Evolutionary conservation across 2,113 vertebrate species (phyloP), one percentile per base, ranked within the genome.

Genomic region (Strigops habroptila): DNA sequence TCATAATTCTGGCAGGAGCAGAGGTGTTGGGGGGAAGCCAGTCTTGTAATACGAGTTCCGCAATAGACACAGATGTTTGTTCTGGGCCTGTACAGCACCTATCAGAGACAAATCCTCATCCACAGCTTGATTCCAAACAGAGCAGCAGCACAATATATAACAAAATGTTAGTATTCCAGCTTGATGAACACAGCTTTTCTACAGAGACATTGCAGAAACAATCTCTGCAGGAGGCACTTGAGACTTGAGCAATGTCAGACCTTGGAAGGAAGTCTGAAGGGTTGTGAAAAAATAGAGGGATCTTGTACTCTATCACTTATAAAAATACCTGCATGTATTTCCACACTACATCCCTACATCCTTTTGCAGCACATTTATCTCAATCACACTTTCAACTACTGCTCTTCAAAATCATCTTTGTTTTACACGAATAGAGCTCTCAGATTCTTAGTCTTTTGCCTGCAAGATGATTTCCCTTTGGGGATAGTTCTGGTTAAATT

Each of bases 21-120:
- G 19, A 65, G 89, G 12, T 12, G 77, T 5, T 95, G 94, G 95
- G 55, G 69, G 25, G n/a, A 82, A 71, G 96, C 91, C 95, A 96
- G 83, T 48, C 86, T 30, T 65, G 90, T 79, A 95, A 93, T 49
- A 57, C 0, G 3, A 92, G 84, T 96, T 93, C 83, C 4, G 1
- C 74, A 43, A 57, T 2, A 69, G 84, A 70, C 71, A 43, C 70
- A 94, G 82, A 89, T 92, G 86, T 84, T 88, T 88, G 52, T 16
- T 60, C 95, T 79, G 77, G 35, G 82, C 57, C 81, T 92, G 77
- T 57, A 79, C 65, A 86, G 13, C 86, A 96, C 85, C 93, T 91
- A 82, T 43, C 90, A 43, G 71, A 70, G 84, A 69, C 52, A 82
- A 49, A 62, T 39, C 73, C 79, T 83, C 46, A 49, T 86, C 84